Evolutionary conservation across 2,113 vertebrate genomes (phyloP).

Genomic region (Apodemus sylvaticus): DNA sequence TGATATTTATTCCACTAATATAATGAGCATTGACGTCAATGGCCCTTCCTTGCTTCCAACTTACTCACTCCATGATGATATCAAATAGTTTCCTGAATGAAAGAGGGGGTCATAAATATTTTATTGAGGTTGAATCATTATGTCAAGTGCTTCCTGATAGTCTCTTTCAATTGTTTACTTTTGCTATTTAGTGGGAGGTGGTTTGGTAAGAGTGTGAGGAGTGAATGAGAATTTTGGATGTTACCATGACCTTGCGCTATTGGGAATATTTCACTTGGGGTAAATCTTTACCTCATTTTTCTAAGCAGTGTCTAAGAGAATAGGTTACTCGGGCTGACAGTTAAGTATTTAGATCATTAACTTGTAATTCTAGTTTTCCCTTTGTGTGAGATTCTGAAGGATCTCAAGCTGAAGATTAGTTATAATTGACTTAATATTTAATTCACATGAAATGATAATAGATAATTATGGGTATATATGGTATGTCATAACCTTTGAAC

Average conservation of each 20-base stretch:
- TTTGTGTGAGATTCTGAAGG: neutral
- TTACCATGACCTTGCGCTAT: neutral
- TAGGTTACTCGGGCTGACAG: neutral
- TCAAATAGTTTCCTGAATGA: constrained; percentile 85
- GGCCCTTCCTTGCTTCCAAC: constrained; percentile 62
- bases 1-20: constrained; percentile 56
- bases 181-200: constrained; percentile 50
- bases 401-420: neutral
- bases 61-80: constrained; percentile 77
- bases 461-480: neutral
- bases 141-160: constrained; percentile 79
- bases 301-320: neutral
- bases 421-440: neutral
- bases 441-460: neutral
- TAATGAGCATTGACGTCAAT: constrained; percentile 59
- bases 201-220: constrained; percentile 1
- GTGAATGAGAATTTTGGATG: neutral
- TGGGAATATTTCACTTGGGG: neutral
- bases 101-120: constrained; percentile 78
- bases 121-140: constrained; percentile 61
- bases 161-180: constrained; percentile 74
- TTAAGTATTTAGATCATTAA: neutral
- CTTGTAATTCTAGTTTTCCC: neutral
- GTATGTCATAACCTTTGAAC: neutral
- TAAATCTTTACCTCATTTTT: neutral